These are phyloP conservation scores for Anorthoa munda DNA, from an alignment of 2,888 invertebrate species.

Conservation along the genomic window DNA sequence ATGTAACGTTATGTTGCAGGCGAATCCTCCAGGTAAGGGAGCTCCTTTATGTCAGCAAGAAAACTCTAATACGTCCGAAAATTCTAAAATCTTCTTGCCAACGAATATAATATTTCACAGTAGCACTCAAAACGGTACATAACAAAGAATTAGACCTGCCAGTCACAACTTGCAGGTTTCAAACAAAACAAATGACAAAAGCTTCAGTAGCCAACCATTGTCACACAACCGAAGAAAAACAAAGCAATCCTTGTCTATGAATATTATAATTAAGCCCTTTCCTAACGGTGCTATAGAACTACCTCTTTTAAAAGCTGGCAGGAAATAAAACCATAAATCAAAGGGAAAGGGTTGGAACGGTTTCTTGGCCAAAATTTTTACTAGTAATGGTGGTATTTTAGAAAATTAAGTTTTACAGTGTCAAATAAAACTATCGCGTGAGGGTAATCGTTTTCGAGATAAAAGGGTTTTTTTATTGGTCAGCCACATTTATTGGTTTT, in stretches of 20 bases:
- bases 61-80: neutral
- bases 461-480: conserved; percentile 18
- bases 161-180: conserved; percentile 2
- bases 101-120: conserved; percentile 30
- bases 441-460: conserved; percentile 32
- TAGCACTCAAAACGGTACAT: conserved; percentile 36
- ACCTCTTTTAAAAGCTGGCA: conserved; percentile 55
- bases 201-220: conserved; percentile 68
- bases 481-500: conserved; percentile 11
- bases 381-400: conserved; percentile 43
- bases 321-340: conserved; percentile 72
- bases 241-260: conserved; percentile 57
- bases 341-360: conserved; percentile 77
- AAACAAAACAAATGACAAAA: conserved; percentile 56
- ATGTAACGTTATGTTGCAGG: too few species aligned
- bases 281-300: conserved; percentile 62
- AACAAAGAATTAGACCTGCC: conserved; percentile 43
- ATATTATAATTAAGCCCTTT: conserved; percentile 77
- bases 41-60: too few species aligned
- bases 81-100: neutral
- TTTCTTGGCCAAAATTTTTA: conserved; percentile 79
- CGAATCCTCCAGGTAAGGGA: too few species aligned
- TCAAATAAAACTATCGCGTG: conserved; percentile 41
- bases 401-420: conserved; percentile 44
- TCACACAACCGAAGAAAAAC: conserved; percentile 49